Evolutionary conservation across 2,888 invertebrate genomes (phyloP).

Genomic region (Eurois occulta): DNA sequence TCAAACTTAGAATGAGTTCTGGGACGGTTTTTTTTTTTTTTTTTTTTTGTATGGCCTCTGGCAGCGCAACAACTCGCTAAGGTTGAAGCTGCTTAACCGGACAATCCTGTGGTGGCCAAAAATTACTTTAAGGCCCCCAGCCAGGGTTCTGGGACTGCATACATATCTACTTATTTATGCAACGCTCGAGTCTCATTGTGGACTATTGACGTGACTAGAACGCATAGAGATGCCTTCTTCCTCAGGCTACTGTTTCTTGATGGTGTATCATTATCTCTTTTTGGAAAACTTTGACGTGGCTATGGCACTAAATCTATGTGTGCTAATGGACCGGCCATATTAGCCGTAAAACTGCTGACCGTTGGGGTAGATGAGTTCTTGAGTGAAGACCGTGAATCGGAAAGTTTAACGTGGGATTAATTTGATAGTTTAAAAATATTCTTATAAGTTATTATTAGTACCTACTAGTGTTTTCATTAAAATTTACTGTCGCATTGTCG

Average conservation of each 20-base stretch:
- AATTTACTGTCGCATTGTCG: too few species aligned
- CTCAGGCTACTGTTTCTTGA: background rate
- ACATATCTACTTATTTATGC: conserved; percentile 3
- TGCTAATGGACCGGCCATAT: background rate
- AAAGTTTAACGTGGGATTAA: background rate
- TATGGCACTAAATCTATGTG: background rate
- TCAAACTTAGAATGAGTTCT: conserved; percentile 29
- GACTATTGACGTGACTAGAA: background rate
- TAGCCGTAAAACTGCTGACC: background rate
- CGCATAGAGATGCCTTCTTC: too few species aligned
- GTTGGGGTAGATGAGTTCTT: background rate
- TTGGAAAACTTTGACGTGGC: background rate
- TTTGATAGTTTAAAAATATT: too few species aligned
- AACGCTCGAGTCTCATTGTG: conserved; percentile 17
- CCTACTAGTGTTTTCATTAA: too few species aligned
- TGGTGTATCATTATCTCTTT: background rate
- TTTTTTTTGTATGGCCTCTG: too few species aligned
- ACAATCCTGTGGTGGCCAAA: too few species aligned
- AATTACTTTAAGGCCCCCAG: too few species aligned
- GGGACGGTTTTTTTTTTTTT: too few species aligned
- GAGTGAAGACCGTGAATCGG: background rate
- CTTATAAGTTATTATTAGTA: too few species aligned
- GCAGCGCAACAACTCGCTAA: too few species aligned
- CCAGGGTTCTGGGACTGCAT: conserved; percentile 13
- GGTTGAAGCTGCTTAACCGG: too few species aligned